phyloP scores from a whole-genome alignment of 2,113 vertebrate species.

The Glaucomys volans region DNA sequence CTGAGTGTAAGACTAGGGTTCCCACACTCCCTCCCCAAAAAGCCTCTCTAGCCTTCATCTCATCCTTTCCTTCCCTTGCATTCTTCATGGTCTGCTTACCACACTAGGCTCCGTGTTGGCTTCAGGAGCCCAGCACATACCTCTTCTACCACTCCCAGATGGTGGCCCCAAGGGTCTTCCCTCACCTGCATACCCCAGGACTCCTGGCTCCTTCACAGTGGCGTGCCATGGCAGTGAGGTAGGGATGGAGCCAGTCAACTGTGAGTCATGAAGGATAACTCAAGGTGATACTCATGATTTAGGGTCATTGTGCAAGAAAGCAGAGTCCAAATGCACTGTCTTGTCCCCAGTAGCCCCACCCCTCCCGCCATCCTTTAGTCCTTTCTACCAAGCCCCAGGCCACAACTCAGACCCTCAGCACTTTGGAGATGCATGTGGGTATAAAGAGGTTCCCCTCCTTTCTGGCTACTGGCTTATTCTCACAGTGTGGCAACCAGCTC shows the following conservation, averaged over 20 bases:
- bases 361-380: too few species aligned
- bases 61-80: neutral
- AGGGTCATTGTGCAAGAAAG: neutral
- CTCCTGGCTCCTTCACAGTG: constrained; percentile 39
- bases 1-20: neutral
- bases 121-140: neutral
- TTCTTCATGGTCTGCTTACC: neutral
- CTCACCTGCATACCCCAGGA: constrained; percentile 55
- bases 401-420: neutral
- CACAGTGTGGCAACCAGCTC: neutral
- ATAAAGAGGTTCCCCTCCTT: neutral
- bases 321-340: neutral
- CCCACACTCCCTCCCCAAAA: neutral
- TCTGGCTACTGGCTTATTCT: neutral
- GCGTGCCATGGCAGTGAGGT: constrained; percentile 88
- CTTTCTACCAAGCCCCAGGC: neutral
- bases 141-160: neutral
- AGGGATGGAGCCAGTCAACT: constrained; percentile 84
- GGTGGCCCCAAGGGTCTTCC: neutral
- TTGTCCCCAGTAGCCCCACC: neutral
- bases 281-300: neutral
- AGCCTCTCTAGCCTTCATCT: neutral
- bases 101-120: neutral
- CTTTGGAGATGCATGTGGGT: neutral
- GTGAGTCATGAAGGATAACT: constrained; percentile 53